phyloP scores from a whole-genome alignment of 1,140 invertebrate species.

The Drosophila nikananu region DNA sequence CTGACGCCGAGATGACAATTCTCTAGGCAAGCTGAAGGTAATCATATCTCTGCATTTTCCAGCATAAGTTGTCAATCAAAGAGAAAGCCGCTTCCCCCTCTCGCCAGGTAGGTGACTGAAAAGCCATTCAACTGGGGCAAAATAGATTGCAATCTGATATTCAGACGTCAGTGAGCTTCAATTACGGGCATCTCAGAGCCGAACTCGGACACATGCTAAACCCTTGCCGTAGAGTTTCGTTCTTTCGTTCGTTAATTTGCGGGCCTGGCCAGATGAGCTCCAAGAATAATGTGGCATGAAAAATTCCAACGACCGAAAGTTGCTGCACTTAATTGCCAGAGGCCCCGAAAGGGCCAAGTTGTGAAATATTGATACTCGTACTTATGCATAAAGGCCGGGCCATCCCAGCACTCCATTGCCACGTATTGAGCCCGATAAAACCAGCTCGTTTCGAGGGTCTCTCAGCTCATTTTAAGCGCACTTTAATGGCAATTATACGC shows the following conservation, averaged over 20 bases:
- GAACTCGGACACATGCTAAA: slow-evolving; percentile 7
- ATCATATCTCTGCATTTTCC: slow-evolving; percentile 46
- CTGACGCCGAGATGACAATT: slow-evolving; percentile 40
- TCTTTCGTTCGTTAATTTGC: slow-evolving; percentile 31
- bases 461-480: slow-evolving; percentile 65
- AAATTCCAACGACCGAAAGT: slow-evolving; percentile 39
- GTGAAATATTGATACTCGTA: slow-evolving; percentile 60
- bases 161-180: slow-evolving; percentile 31
- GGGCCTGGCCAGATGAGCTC: slow-evolving; percentile 23
- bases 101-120: slow-evolving; percentile 3
- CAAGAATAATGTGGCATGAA: slow-evolving; percentile 47
- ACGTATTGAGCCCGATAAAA: slow-evolving; percentile 49
- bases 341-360: slow-evolving; percentile 38
- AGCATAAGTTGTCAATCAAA: slow-evolving; percentile 54
- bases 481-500: slow-evolving; percentile 79
- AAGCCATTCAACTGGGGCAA: slow-evolving; percentile 24
- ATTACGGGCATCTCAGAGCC: slow-evolving; percentile 35
- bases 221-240: slow-evolving; percentile 2
- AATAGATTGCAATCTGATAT: slow-evolving; percentile 42
- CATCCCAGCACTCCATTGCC: slow-evolving; percentile 32
- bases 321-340: slow-evolving; percentile 53
- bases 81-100: background rate
- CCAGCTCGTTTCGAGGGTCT: slow-evolving; percentile 43
- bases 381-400: slow-evolving; percentile 38
- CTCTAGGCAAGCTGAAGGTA: slow-evolving; percentile 26